Base-by-base conservation (phyloP, 2,888 invertebrate species). In the Drosophila borealis region DNA sequence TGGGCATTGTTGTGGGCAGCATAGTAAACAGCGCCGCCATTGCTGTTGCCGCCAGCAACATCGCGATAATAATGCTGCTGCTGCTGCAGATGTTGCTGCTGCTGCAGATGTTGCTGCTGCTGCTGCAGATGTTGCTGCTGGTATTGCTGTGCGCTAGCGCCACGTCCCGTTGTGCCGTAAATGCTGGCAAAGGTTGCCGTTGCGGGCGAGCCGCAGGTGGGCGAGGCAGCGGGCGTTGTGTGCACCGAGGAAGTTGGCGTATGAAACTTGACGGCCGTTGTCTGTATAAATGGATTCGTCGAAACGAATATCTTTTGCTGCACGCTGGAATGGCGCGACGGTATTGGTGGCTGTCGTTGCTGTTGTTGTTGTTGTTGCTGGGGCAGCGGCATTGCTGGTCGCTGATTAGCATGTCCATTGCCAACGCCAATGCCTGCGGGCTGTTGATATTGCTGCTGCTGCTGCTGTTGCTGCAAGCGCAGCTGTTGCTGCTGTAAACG, bases 241-340 rank as follows among this genome's bases (percentile, higher is more conserved):
- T 70, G 70, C 42, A 90, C 81, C 25, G 89, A 84, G 29, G 79
- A 75, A 2, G 8, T 2, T 53, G 88, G 86, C 59, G 91, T 89
- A 66, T 90, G 89, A 70, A 90, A 92, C 67, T 92, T 91, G 62
- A 92, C 89, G 19, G 92, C 90, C 13, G 92, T 92, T 33, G 92
- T 92, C 69, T 92, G 92, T 78, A 92, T 91, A 69, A 92, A 92
- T 59, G 93, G 93, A 90, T 92, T 92, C 68, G 92, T 92, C n/a
- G 92, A 91, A 54, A 92, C 92, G 80, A 92, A 91, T 74, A 92
- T 92, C 83, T 92, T 92, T 80, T 92, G 92, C 71, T 92, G 92
- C 54, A 91, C 91, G 78, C 91, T 92, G 55, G 92, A 91, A 78
- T 92, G 92, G 11, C 91, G 91, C 55, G 91, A 88, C 34, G 91